These are phyloP conservation scores for Metalampra italica DNA, from an alignment of 2,888 invertebrate genomes.

Conservation along the genomic window DNA sequence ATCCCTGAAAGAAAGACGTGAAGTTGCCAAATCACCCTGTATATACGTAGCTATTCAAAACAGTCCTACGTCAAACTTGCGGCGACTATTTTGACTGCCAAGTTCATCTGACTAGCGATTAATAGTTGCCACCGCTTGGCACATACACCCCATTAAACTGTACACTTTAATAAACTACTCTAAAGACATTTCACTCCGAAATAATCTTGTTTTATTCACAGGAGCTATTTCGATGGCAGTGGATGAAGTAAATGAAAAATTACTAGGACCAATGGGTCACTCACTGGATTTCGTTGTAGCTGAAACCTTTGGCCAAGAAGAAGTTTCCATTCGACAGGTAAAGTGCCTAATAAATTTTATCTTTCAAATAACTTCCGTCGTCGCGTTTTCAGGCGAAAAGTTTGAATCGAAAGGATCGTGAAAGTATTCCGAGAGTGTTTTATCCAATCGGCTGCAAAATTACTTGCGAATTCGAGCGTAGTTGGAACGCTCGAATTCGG, in stretches of 20 bases:
- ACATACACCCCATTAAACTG: conserved; percentile 25
- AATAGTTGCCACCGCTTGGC: conserved; percentile 38
- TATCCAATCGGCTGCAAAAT: conserved; percentile 50
- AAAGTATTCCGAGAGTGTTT: conserved; percentile 25
- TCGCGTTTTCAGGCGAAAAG: conserved; percentile 13
- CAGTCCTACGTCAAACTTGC: conserved; percentile 13
- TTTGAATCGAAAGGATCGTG: conserved; percentile 18
- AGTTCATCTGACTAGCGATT: conserved; percentile 33
- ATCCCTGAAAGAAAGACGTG: too few relatives aligned
- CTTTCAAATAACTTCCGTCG: conserved; percentile 7
- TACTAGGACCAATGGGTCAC: conserved; percentile 82
- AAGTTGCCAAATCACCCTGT: too few relatives aligned
- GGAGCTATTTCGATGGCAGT: conserved; percentile 94
- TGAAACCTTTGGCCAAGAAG: conserved; percentile 94
- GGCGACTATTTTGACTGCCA: conserved; percentile 31
- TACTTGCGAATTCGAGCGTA: conserved; percentile 37
- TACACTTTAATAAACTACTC: conserved; percentile 17
- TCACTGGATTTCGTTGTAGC: conserved; percentile 88
- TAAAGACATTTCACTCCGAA: neutral
- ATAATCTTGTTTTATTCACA: conserved; percentile 33
- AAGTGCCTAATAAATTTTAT: conserved; percentile 3
- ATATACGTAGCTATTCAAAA: neutral
- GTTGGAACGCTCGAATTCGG: conserved; percentile 14
- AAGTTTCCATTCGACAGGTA: conserved; percentile 87
- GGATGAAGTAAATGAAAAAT: conserved; percentile 85